Evolutionary conservation across 2,888 invertebrate genomes (phyloP), one percentile per base, ranked within the genome.

Genomic region (Dicyrtomina minuta): DNA sequence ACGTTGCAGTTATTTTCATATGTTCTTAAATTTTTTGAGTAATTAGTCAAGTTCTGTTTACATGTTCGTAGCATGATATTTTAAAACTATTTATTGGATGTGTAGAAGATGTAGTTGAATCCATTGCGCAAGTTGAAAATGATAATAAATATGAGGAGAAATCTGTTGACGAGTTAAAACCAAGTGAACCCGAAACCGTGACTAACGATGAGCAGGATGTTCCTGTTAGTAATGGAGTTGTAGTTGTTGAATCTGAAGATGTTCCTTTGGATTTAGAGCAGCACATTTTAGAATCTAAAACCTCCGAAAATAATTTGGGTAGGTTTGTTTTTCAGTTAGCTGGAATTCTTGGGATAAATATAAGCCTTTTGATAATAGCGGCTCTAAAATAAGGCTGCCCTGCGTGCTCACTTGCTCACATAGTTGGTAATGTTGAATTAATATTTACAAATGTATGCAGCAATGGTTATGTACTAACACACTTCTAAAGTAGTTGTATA

Each of bases 81-180:
- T 58, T 15, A 26, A 46, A 22, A 46, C 27, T 61, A 13, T 46
- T 41, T 62, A 5, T 60, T 17, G 1, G 27, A 39, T 61, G 62
- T 62, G 33, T 62, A 62, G 49, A 62, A 33, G 51, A 62, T 62
- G 43, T 61, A 61, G 49, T 51, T 51, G 51, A 62, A 46, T 26
- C 61, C 51, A 8, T 62, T 41, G 59, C 8, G 41, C 41, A 60
- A 39, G 43, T 17, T 60, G 59, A 41, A 12, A 56, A 10, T 44
- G 44, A 44, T 60, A 60, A 43, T 51, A 62, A 61, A 26, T n/a
- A 27, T 49, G 51, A 39, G 49, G 49, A 62, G 20, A 33, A 49
- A 24, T 46, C 61, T 17, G 24, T 26, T 13, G 27, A n/a, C 24
- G 27, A 2, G 61, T 22, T 15, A 33, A 24, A 33, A 33, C 20